phyloP scores from a whole-genome alignment of 2,797 vertebrate species.

The Lutjanus campechanus region DNA sequence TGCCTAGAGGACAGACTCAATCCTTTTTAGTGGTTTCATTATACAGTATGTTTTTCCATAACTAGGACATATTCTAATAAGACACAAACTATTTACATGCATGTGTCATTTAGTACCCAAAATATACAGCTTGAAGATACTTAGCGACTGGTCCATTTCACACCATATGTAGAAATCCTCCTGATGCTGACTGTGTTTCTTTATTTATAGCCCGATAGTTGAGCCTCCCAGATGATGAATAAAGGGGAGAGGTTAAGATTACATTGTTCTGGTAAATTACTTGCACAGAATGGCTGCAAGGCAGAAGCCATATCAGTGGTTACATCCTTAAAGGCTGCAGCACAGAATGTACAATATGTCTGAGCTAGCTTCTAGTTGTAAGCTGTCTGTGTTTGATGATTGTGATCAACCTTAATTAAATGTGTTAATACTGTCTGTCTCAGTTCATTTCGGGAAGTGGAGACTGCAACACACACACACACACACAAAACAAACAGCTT shows the following conservation, averaged over 20 bases:
- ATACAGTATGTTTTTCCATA: conserved; percentile 16
- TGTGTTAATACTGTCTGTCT: conserved; percentile 68
- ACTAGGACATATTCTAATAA: conserved; percentile 9
- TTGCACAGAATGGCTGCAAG: conserved; percentile 75
- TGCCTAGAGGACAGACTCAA: conserved; percentile 51
- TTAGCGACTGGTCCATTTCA: conserved; percentile 36
- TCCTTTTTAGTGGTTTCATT: conserved; percentile 38
- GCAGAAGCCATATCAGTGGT: conserved; percentile 68
- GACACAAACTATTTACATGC: conserved; percentile 14
- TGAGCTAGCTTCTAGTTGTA: conserved; percentile 53
- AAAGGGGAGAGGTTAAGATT: conserved; percentile 81
- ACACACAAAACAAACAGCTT: conserved; percentile 18
- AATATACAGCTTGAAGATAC: neutral
- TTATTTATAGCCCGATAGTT: conserved; percentile 70
- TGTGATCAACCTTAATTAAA: conserved; percentile 76
- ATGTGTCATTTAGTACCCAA: conserved; percentile 8
- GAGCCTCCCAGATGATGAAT: conserved; percentile 73
- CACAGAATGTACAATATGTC: conserved; percentile 33
- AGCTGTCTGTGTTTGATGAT: conserved; percentile 64
- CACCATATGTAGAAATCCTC: conserved; percentile 25
- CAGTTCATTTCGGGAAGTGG: conserved; percentile 48
- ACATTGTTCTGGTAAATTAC: conserved; percentile 83
- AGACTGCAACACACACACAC: conserved; percentile 20
- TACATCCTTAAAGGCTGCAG: conserved; percentile 54
- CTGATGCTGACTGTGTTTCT: conserved; percentile 36